Conservation (phyloP, 2,797 vertebrate species). For the Triplophysa bombifrons region DNA sequence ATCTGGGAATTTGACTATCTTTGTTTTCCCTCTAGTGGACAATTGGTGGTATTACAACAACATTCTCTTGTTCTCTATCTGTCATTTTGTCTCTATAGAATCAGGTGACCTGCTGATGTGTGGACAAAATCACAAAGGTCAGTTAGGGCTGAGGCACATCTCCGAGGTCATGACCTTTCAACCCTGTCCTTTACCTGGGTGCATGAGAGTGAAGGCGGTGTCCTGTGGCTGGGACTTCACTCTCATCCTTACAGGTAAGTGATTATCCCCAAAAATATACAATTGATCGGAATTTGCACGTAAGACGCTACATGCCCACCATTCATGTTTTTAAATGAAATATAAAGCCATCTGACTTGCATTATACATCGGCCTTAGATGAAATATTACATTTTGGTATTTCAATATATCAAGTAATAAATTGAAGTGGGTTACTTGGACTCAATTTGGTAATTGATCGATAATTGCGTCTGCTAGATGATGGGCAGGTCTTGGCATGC, state of each 20-base stretch:
- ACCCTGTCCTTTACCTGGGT: slow-evolving; percentile 71
- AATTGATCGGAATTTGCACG: background rate
- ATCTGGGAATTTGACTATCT: background rate
- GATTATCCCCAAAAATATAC: background rate
- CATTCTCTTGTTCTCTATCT: background rate
- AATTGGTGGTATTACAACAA: slow-evolving; percentile 3
- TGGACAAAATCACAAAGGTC: slow-evolving; percentile 89
- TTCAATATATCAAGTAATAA: no score
- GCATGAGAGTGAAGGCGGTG: slow-evolving; percentile 75
- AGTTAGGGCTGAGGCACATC: slow-evolving; percentile 85
- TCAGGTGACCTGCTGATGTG: slow-evolving; percentile 84
- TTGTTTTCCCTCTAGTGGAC: slow-evolving; percentile 44
- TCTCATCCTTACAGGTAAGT: slow-evolving; percentile 83
- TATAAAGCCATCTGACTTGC: no score
- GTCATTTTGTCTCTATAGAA: slow-evolving; percentile 66
- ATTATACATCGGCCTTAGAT: no score
- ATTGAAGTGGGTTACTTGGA: no score
- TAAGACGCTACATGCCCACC: no score
- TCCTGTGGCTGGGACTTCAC: slow-evolving; percentile 96
- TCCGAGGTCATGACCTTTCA: slow-evolving; percentile 77
- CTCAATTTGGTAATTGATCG: no score
- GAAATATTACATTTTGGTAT: no score
- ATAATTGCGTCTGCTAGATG: slow-evolving; percentile 68
- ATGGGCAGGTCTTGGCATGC: slow-evolving; percentile 81
- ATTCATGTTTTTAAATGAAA: no score